phyloP scores from a whole-genome alignment of 2,888 invertebrate species.

The Aplocera efformata region DNA sequence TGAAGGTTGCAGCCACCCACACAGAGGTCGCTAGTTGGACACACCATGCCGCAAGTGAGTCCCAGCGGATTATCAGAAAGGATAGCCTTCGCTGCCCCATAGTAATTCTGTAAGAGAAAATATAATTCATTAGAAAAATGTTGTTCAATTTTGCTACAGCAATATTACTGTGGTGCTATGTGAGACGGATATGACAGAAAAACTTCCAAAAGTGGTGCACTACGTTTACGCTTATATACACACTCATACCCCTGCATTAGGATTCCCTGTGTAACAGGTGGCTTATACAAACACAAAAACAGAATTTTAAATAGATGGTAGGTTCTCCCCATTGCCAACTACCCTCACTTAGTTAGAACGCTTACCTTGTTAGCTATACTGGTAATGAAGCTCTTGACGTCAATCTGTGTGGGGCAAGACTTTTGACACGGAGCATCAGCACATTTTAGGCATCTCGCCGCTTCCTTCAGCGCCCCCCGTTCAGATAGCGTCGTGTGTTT shows the following conservation, averaged over 20 bases:
- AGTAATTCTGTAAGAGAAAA: slow-evolving; percentile 88
- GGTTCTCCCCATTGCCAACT: too few species aligned
- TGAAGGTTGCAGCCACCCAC: slow-evolving; percentile 98
- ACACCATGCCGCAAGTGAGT: slow-evolving; percentile 98
- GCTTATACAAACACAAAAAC: too few species aligned
- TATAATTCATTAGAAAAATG: too few species aligned
- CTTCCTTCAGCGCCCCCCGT: slow-evolving; percentile 94
- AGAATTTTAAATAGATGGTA: not conserved
- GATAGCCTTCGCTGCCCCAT: slow-evolving; percentile 97
- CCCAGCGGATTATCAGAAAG: slow-evolving; percentile 98
- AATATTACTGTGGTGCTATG: too few species aligned
- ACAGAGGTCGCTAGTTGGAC: slow-evolving; percentile 98
- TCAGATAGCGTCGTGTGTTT: slow-evolving; percentile 98
- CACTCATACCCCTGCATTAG: too few species aligned
- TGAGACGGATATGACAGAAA: too few species aligned
- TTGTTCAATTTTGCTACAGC: too few species aligned
- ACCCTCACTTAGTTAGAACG: not conserved
- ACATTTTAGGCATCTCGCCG: slow-evolving; percentile 93
- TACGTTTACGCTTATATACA: too few species aligned
- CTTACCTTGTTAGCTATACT: slow-evolving; percentile 95
- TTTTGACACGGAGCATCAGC: slow-evolving; percentile 99
- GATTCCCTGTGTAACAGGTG: too few species aligned
- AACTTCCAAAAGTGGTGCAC: too few species aligned
- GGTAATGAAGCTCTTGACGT: slow-evolving; percentile 97
- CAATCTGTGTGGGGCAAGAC: slow-evolving; percentile 98